Evolutionary conservation across 30 jellyfish, hydroid and myxozoan genomes (phyloP).

Genomic region (Catostylus mosaicus): DNA sequence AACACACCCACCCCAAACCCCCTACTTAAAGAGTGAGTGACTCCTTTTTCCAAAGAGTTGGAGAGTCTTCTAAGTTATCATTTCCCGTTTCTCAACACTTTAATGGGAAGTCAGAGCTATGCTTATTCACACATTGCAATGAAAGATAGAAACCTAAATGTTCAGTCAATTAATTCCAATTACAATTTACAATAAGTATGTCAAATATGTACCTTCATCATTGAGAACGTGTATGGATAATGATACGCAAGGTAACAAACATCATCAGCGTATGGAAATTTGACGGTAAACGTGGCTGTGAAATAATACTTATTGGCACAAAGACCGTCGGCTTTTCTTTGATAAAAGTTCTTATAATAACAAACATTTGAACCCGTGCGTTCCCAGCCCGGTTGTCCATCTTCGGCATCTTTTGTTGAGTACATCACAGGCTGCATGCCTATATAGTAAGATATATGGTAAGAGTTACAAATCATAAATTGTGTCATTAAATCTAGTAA

Average conservation of each 20-base stretch:
- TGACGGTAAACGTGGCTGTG: slow-evolving; percentile 92
- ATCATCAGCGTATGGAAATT: slow-evolving; percentile 83
- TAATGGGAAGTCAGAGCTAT: too few relatives aligned
- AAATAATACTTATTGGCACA: slow-evolving; percentile 49
- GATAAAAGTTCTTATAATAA: slow-evolving; percentile 82
- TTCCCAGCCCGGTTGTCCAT: slow-evolving; percentile 94
- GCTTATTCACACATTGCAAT: too few relatives aligned
- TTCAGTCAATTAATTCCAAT: too few relatives aligned
- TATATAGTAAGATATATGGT: too few relatives aligned
- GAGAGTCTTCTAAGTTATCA: too few relatives aligned
- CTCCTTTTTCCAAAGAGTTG: too few relatives aligned
- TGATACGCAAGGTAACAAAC: slow-evolving; percentile 93
- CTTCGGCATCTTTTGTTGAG: slow-evolving; percentile 74
- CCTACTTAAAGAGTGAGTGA: too few relatives aligned
- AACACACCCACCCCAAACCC: too few relatives aligned
- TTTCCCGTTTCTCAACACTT: too few relatives aligned
- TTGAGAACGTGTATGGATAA: slow-evolving; percentile 79
- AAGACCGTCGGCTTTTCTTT: slow-evolving; percentile 43
- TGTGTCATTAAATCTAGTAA: too few relatives aligned
- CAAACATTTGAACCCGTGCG: slow-evolving; percentile 88
- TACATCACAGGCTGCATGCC: slow-evolving; percentile 96
- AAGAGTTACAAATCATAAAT: too few relatives aligned
- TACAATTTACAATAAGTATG: neutral
- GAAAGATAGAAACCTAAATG: too few relatives aligned
- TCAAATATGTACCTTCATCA: slow-evolving; percentile 65